Evolutionary conservation across 2,888 invertebrate species (phyloP), one percentile per base, ranked within the genome.

Genomic region (Ptycholaimellus sp.): DNA sequence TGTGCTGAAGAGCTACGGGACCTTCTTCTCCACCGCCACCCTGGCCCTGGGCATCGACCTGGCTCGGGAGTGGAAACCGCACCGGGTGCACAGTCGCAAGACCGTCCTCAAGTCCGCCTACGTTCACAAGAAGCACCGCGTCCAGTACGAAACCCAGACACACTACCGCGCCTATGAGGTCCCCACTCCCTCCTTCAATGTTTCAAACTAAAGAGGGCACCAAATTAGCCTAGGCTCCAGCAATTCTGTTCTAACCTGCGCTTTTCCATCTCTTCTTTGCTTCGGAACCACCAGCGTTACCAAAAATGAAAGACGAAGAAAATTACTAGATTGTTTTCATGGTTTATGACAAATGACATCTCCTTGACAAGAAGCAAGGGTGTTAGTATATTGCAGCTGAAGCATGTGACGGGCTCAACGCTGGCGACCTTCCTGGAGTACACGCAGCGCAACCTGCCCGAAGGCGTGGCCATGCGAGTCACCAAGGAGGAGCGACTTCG

Each of bases 391-490:
- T 43, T 45, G 9, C 49, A 65, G 59, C 70, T 85, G 21, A 72
- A 74, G 49, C 69, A 75, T 50, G 56, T 96, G 11, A 96, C 96
- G 0, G 85, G 82, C 1, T 87, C 87, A 3, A 96, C 93, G 11
- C 75, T 85, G 33, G 81, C 81, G 46, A 90, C 93, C 9, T 78
- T 79, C 57, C 62, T 96, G 36, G 96, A 96, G 64, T 96, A 96
- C 58, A 72, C 90, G 40, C 74, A 96, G 60, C 68, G 93, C 50
- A 93, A 93, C 66, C 67, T 96, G 37, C 96, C 96, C 0, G 96
- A 96, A 68, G 93, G 93, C 28, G 78, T 93, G 44, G 80, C 81
- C 3, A 70, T 96, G 59, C 83, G 83, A 67, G 61, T 65, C 30
- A 48, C 49, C 18, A 35, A 19, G 17, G 17, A 30, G 7, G 20